A percentile compares a stretch with the other conserved stretches of the same genome.
These are phyloP conservation scores for Montipora foliosa DNA, from an alignment of 64 coral and sea anemone genomes.

Conservation along the genomic window DNA sequence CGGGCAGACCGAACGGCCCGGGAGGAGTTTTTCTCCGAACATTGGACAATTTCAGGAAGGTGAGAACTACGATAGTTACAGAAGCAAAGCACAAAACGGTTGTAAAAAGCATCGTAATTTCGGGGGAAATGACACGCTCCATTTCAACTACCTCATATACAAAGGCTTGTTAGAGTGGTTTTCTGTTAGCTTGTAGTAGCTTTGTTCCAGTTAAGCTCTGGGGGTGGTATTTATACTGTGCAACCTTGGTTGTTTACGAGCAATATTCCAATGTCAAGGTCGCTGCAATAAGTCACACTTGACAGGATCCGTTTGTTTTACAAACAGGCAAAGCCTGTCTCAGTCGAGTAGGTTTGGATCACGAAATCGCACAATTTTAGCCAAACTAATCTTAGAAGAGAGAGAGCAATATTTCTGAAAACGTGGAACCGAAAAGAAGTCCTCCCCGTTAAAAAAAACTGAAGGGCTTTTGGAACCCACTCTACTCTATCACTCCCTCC, in stretches of 20 bases:
- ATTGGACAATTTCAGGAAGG: no score
- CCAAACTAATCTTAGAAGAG: background rate
- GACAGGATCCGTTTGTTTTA: slow-evolving; percentile 41
- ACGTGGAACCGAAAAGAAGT: background rate
- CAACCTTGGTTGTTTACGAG: slow-evolving; percentile 54
- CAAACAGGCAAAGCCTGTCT: slow-evolving; percentile 42
- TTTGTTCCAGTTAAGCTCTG: background rate
- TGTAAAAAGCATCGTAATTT: background rate
- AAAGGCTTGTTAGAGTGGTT: no score
- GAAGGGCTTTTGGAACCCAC: background rate
- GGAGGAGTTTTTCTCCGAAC: no score
- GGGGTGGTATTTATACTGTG: slow-evolving; percentile 41
- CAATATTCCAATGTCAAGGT: slow-evolving; percentile 50
- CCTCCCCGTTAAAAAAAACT: background rate
- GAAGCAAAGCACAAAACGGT: background rate
- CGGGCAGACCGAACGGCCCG: no score
- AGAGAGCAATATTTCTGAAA: background rate
- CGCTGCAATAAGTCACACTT: slow-evolving; percentile 39
- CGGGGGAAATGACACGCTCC: no score
- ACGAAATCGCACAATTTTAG: background rate
- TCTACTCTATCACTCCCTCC: background rate
- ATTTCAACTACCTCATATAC: no score
- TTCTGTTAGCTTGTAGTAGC: no score
- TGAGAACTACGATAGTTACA: background rate
- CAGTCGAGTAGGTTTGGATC: background rate